Evolutionary conservation across 2,888 invertebrate genomes (phyloP), one percentile per base, ranked within the genome.

Genomic region (Cerceris rybyensis): DNA sequence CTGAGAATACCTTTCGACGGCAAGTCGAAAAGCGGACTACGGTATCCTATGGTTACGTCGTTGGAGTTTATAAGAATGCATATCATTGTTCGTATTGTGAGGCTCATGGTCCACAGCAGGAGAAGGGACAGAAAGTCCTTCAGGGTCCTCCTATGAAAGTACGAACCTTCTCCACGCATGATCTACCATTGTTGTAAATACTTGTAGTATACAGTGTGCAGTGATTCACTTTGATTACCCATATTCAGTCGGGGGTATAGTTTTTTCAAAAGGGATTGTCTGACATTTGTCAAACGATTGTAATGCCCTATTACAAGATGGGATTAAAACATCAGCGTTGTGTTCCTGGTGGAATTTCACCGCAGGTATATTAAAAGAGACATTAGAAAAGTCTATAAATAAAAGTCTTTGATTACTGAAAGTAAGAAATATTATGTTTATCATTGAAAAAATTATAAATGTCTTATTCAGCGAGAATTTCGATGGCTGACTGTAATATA

Each of bases 31-130:
- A 71, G 49, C 60, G 46, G 64, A 52, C 60, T 17, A 46, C 57
- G 78, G 46, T 66, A 66, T 75, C 84, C 83, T 60, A 72, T 61
- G 68, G 83, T 58, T 74, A 52, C 78, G 66, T 61, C 42, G 81
- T 54, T 71, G n/a, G 61, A 61, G 76, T 86, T 84, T 86, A 84
- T 72, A 84, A 76, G 86, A 83, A 77, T 86, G 86, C 86, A 85
- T 82, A 83, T 86, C 83, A 83, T 84, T 84, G 78, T 75, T 66
- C 61, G 83, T 76, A 86, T 84, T 84, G 83, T 83, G 65, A 17
- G 13, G 77, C 68, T 78, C 76, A 64, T 68, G 54, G 76, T 72
- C 67, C 77, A 41, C 68, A 64, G 70, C 67, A 49, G 67, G 74
- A 71, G 72, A 67, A 58, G 50, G 54, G 52, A 69, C 72, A 74